Conservation (phyloP, 1,140 invertebrate species). For the Alviniconcha marisindica region DNA sequence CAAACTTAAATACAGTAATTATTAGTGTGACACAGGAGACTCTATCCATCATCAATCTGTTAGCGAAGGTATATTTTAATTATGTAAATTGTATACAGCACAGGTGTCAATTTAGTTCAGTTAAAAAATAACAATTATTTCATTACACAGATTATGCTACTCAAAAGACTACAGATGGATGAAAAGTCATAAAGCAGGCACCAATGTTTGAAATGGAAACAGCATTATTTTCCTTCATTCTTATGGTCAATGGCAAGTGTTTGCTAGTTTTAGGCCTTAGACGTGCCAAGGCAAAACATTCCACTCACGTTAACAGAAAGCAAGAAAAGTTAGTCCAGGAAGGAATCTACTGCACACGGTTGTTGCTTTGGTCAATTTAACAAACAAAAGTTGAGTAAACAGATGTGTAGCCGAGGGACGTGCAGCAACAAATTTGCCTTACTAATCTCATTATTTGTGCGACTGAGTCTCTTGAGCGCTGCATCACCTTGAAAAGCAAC, state of each 20-base stretch:
- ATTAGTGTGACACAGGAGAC: too few species aligned
- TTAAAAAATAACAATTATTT: too few species aligned
- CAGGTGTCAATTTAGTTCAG: not conserved
- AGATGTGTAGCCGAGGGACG: conserved; percentile 38
- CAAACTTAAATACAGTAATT: too few species aligned
- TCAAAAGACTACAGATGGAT: not conserved
- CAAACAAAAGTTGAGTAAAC: conserved; percentile 21
- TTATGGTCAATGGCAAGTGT: not conserved
- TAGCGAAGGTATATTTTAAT: too few species aligned
- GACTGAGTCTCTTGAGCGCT: conserved; percentile 38
- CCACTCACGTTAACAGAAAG: conserved; percentile 35
- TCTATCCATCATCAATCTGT: too few species aligned
- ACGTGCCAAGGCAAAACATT: conserved; percentile 7
- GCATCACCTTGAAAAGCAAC: conserved; percentile 40
- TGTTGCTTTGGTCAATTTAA: conserved; percentile 15
- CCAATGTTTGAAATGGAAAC: not conserved
- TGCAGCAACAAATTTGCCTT: conserved; percentile 42
- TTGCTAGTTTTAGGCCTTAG: not conserved
- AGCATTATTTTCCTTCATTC: not conserved
- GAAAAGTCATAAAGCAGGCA: conserved; percentile 19
- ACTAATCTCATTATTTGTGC: conserved; percentile 42
- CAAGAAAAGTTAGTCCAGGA: conserved; percentile 24
- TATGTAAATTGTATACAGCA: not conserved
- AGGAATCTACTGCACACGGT: conserved; percentile 32
- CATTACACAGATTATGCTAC: not conserved